Conservation (phyloP, 2,888 invertebrate species). For the Microctonus hyperodae region DNA sequence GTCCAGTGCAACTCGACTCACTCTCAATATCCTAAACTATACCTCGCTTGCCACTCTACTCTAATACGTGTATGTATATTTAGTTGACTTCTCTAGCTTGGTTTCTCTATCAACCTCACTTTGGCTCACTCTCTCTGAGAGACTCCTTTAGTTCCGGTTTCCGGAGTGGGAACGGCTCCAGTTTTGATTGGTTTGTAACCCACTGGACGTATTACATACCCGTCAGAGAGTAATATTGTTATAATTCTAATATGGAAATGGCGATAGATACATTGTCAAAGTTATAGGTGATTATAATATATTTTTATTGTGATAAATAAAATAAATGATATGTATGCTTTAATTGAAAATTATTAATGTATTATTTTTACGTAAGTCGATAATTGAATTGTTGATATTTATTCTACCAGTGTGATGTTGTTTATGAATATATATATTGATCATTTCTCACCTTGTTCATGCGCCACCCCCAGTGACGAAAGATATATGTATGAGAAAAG, state of each 20-base stretch:
- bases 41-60: constrained; percentile 35
- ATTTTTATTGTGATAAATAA: no score
- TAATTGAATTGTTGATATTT: no score
- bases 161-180: constrained; percentile 53
- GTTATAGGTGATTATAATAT: no score
- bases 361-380: no score
- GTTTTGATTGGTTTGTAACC: constrained; percentile 49
- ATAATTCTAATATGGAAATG: constrained; percentile 45
- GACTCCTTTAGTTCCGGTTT: constrained; percentile 61
- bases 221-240: constrained; percentile 32
- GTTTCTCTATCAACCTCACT: not conserved
- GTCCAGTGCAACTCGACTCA: constrained; percentile 62
- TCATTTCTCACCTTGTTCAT: constrained; percentile 3
- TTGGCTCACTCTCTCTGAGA: constrained; percentile 35
- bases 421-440: no score
- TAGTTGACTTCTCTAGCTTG: not conserved
- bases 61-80: constrained; percentile 25
- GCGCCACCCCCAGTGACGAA: constrained; percentile 16
- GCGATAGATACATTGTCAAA: constrained; percentile 32
- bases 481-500: constrained; percentile 33
- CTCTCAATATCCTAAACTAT: constrained; percentile 59
- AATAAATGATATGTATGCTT: no score
- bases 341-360: no score
- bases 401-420: no score
- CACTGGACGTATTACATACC: constrained; percentile 21